Evolutionary conservation across 2,888 invertebrate genomes (phyloP).

Genomic region (Pachydiplax longipennis): DNA sequence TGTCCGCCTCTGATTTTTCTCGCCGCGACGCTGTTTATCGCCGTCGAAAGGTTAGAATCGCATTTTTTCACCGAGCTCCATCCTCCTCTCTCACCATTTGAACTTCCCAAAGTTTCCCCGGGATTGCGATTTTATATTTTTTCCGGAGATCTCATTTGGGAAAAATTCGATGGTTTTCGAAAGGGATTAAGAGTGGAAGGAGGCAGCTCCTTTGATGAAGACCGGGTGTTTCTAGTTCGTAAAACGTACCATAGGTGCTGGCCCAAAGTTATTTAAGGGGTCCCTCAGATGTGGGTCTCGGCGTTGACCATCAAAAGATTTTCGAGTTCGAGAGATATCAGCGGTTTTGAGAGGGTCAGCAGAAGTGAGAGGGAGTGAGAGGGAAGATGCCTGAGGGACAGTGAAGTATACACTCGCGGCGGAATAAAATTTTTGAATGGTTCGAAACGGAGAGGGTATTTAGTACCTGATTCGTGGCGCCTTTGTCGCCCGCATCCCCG

Average conservation of each 20-base stretch:
- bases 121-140: neutral
- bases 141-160: neutral
- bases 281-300: neutral
- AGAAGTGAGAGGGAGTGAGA: neutral
- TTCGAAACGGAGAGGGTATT: neutral
- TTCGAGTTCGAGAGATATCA: neutral
- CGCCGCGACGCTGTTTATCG: neutral
- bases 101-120: no score
- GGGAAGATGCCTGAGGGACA: neutral
- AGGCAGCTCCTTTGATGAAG: neutral
- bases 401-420: neutral
- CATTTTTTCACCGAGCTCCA: neutral
- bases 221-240: neutral
- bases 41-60: neutral
- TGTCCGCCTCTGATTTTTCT: neutral
- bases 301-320: slow-evolving; percentile 12
- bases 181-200: neutral
- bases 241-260: neutral
- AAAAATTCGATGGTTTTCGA: neutral
- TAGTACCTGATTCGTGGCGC: neutral
- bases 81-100: no score
- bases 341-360: neutral
- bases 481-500: neutral
- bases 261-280: neutral
- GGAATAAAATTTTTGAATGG: no score